Conservation (phyloP, 2,113 vertebrate genomes). For the Turnix velox region DNA sequence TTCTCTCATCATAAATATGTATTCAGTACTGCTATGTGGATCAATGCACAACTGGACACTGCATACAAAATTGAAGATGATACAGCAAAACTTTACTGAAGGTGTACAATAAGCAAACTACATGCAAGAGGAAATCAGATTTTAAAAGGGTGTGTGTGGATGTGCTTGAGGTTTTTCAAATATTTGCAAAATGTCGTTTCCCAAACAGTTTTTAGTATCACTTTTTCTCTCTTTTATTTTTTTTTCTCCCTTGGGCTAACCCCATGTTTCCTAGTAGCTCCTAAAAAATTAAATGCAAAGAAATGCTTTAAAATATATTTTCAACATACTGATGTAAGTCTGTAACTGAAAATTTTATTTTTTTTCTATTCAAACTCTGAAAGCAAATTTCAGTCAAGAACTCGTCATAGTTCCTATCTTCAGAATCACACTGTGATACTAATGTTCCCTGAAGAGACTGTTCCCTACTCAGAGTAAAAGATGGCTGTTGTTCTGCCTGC, state of each 20-base stretch:
- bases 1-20: background rate
- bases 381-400: background rate
- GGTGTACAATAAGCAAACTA: background rate
- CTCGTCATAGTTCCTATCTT: background rate
- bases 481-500: background rate
- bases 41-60: background rate
- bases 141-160: background rate
- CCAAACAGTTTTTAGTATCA: background rate
- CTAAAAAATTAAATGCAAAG: background rate
- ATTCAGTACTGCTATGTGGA: background rate
- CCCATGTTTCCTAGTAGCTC: background rate
- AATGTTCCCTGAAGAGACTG: background rate
- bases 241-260: background rate
- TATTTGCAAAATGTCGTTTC: rapidly evolving
- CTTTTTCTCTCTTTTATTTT: background rate
- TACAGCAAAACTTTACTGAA: background rate
- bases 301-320: background rate
- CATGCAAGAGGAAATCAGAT: background rate
- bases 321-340: background rate
- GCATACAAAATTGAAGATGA: background rate
- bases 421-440: background rate
- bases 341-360: background rate
- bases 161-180: background rate
- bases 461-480: background rate
- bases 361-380: background rate